Base-by-base conservation (phyloP, 2,888 invertebrate species). In the Prionchulus punctatus region DNA sequence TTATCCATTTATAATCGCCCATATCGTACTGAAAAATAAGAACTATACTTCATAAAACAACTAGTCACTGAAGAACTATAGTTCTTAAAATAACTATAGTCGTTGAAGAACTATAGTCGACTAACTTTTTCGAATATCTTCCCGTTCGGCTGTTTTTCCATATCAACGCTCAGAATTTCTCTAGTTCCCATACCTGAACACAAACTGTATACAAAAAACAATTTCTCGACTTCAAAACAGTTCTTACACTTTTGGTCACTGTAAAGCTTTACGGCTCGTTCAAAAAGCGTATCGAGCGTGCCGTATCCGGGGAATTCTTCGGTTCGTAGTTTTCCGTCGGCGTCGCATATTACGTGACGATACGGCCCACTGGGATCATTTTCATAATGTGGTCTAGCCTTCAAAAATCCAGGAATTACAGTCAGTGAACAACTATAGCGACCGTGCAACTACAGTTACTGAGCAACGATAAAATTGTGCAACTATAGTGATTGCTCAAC, bases 81-180 rank as follows among this genome's bases (percentile, higher is more conserved):
- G 18, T 36, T 7, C 36, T 36, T 36, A 36, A 36, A 12, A 36
- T 36, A 36, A 36, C 7, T 36, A 18, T n/a, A 18, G 7, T 36
- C 7, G 36, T 36, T 36, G 36, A 36, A 36, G 7, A 12, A 12
- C 18, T 12, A 36, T 36, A 36, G 18, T 36, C n/a, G n/a, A n/a
- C n/a, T n/a, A n/a, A 85, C 85, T 82, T 96, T 96, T 75, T 92
- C 92, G 72, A 96, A 96, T 53, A 91, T 80, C 62, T 89, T 80
- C 51, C 96, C 96, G 70, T 91, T 91, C 1, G 86, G 82, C 72
- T 96, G 94, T 18, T 82, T 75, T 72, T 98, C 96, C 70, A 94
- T 90, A 70, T 90, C 88, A 72, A 92, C 94, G 57, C 85, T 65
- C n/a, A 65, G 53, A 1, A 49, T 28, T 28, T 7, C 4, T 28